These are phyloP conservation scores for Trissolcus basalis DNA, from an alignment of 1,140 invertebrate species.

Conservation along the genomic window DNA sequence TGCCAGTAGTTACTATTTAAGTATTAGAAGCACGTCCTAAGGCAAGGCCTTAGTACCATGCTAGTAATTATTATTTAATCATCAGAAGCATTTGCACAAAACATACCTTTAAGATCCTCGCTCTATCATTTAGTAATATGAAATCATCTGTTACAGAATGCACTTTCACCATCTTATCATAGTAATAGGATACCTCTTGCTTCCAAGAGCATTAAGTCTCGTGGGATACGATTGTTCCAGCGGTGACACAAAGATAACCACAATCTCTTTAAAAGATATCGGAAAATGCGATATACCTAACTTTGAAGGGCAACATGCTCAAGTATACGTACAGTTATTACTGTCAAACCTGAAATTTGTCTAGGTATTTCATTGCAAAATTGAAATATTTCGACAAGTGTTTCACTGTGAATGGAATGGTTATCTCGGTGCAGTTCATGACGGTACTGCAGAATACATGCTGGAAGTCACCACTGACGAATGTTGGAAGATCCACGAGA, in stretches of 20 bases:
- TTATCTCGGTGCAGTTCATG: conserved; percentile 23
- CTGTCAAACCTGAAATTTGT: conserved; percentile 13
- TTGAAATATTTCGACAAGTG: conserved; percentile 32
- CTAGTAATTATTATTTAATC: too few species aligned
- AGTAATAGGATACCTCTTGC: too few species aligned
- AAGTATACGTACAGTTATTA: conserved; percentile 31
- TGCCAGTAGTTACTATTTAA: too few species aligned
- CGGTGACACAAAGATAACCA: not conserved
- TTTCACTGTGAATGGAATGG: conserved; percentile 50
- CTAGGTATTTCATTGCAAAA: conserved; percentile 40
- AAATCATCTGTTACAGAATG: too few species aligned
- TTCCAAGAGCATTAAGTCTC: not conserved
- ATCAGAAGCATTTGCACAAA: too few species aligned
- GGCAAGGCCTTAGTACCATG: too few species aligned
- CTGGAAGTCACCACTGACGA: not conserved
- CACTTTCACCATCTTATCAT: too few species aligned
- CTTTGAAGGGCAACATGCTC: not conserved
- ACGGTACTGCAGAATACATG: conserved; percentile 17
- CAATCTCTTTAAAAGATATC: not conserved
- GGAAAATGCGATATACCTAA: not conserved
- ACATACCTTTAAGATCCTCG: too few species aligned
- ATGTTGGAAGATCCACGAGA: not conserved
- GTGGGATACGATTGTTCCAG: not conserved
- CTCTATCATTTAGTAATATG: too few species aligned
- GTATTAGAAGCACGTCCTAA: too few species aligned